Percentiles rank a stretch among this genome's conserved stretches.
Conservation (phyloP, 2,113 vertebrate genomes). For the Sigmodon hispidus region DNA sequence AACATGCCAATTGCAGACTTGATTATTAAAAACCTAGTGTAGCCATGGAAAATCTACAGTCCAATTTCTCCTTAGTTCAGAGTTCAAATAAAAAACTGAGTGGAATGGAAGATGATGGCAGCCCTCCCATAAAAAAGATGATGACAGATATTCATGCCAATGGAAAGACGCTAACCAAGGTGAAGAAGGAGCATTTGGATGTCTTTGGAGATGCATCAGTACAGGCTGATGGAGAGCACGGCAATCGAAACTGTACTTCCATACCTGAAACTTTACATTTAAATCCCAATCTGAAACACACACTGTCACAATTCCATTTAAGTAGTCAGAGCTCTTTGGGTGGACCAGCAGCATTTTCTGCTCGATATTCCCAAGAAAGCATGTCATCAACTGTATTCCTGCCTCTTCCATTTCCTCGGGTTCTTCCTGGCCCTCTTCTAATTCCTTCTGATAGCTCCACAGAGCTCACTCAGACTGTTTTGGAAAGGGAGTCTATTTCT, state of each 20-base stretch:
- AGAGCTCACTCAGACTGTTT: conserved; percentile 94
- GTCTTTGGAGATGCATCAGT: conserved; percentile 86
- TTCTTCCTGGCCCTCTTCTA: conserved; percentile 94
- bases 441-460: conserved; percentile 98
- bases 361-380: conserved; percentile 93
- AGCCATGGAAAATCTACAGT: conserved; percentile 92
- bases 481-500: conserved; percentile 98
- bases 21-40: conserved; percentile 75
- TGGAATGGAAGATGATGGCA: conserved; percentile 88
- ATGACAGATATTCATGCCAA: conserved; percentile 93
- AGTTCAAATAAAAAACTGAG: conserved; percentile 87
- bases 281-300: conserved; percentile 98
- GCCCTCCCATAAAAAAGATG: conserved; percentile 93
- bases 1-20: conserved; percentile 78
- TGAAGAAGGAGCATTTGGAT: conserved; percentile 93
- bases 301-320: conserved; percentile 96
- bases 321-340: conserved; percentile 98
- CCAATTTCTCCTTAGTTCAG: conserved; percentile 84
- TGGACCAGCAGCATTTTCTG: conserved; percentile 97
- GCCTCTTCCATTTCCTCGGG: conserved; percentile 93
- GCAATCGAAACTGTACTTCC: conserved; percentile 83
- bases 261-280: conserved; percentile 92
- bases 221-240: conserved; percentile 81
- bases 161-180: conserved; percentile 87
- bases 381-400: conserved; percentile 90